These are phyloP conservation scores for Maniola hyperantus DNA, from an alignment of 2,888 invertebrate genomes.

Conservation along the genomic window DNA sequence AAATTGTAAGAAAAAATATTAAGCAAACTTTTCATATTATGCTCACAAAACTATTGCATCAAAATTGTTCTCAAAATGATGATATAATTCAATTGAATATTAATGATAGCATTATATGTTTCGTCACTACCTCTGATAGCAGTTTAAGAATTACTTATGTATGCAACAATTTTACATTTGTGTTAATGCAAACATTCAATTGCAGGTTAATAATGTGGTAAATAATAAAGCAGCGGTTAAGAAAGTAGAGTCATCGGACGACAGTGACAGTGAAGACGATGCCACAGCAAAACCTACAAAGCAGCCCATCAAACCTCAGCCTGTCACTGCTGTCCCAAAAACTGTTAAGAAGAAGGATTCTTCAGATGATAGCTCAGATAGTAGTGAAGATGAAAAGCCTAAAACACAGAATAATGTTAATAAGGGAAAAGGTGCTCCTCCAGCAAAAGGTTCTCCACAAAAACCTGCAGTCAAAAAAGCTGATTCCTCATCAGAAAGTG, in stretches of 20 bases:
- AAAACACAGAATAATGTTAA: slow-evolving; percentile 41
- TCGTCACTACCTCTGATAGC: slow-evolving; percentile 5
- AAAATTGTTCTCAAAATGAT: slow-evolving; percentile 48
- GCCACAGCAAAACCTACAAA: slow-evolving; percentile 44
- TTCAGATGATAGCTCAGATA: slow-evolving; percentile 60
- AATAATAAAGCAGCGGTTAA: slow-evolving; percentile 55
- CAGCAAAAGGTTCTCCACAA: slow-evolving; percentile 39
- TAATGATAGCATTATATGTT: slow-evolving; percentile 48
- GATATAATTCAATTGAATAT: slow-evolving; percentile 50
- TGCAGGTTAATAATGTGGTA: slow-evolving; percentile 40
- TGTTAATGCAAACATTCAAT: slow-evolving; percentile 9
- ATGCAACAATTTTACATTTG: not conserved
- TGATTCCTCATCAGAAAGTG: slow-evolving; percentile 62
- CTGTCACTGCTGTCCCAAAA: slow-evolving; percentile 46
- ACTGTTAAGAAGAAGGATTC: slow-evolving; percentile 52
- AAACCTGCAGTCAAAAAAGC: slow-evolving; percentile 56
- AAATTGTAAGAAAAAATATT: not conserved
- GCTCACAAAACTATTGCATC: not conserved
- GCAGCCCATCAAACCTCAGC: slow-evolving; percentile 37
- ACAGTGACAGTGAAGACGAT: slow-evolving; percentile 57
- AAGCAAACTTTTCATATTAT: not conserved
- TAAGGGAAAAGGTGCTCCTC: slow-evolving; percentile 29
- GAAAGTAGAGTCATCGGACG: slow-evolving; percentile 54
- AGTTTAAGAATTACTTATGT: not conserved
- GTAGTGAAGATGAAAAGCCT: slow-evolving; percentile 62